phyloP scores from a whole-genome alignment of 2,113 vertebrate genomes.

The Austrofundulus limnaeus region DNA sequence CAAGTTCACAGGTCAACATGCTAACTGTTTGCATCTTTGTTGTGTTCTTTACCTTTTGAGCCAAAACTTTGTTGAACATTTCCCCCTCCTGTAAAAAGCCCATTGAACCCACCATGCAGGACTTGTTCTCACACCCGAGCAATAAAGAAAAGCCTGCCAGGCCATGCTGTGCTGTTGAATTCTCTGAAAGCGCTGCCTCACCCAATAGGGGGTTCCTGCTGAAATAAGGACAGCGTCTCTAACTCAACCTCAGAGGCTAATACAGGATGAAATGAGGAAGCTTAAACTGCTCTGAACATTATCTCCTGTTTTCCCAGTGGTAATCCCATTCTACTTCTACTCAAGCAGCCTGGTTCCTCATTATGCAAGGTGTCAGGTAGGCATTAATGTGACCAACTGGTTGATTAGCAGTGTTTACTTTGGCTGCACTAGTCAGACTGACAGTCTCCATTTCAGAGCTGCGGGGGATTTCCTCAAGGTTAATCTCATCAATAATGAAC shows the following conservation, averaged over 20 bases:
- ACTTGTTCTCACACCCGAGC: constrained; percentile 54
- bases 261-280: constrained; percentile 60
- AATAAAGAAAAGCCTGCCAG: constrained; percentile 30
- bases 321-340: constrained; percentile 14
- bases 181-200: constrained; percentile 63
- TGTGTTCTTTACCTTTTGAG: constrained; percentile 7
- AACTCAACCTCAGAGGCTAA: constrained; percentile 35
- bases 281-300: constrained; percentile 47
- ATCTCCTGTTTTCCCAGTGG: constrained; percentile 34
- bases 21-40: constrained; percentile 16
- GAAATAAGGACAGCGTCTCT: constrained; percentile 48
- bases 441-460: constrained; percentile 55
- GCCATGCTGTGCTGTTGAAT: constrained; percentile 51
- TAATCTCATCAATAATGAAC: constrained; percentile 67
- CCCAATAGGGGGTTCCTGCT: constrained; percentile 71
- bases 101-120: constrained; percentile 30
- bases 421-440: constrained; percentile 66
- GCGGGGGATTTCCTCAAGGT: constrained; percentile 70
- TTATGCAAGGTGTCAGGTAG: constrained; percentile 48
- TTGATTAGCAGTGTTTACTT: constrained; percentile 71
- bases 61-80: constrained; percentile 20
- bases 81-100: constrained; percentile 28
- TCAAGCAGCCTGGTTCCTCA: constrained; percentile 22
- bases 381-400: constrained; percentile 40
- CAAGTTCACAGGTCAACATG: constrained; percentile 27